Evolutionary conservation across 64 coral and sea anemone species (phyloP), one percentile per base, ranked within the genome.

Genomic region (Actinia equina): DNA sequence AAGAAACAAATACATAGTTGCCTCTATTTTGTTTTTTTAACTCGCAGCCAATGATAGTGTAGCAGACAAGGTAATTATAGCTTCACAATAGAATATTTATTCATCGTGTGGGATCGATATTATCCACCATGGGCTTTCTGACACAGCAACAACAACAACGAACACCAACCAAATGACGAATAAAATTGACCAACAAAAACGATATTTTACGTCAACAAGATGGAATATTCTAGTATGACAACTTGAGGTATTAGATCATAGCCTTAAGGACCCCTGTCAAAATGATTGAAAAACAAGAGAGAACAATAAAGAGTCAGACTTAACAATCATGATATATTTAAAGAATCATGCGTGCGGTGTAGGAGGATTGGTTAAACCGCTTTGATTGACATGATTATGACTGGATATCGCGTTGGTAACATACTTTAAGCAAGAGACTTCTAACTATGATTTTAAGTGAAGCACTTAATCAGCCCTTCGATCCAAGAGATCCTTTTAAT

Each of bases 1-100:
- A 37, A 74, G 25, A 74, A 74, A 74, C 69, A 74, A 74, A 74
- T 74, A 74, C 25, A 10, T 74, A 30, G 69, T 74, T 74, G 69
- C 27, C 41, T 42, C 20, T 1, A 14, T 14, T 74, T 41, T 74
- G 20, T 30, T n/a, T 74, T 74, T 27, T 74, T 0, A 5, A 74
- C 69, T 27, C 0, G 1, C 9, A 15, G 26, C 69, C 26, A 74
- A 74, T 74, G 69, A 74, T 15, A 74, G 23, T 11, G 22, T 15
- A 74, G 69, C 25, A 30, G 69, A 74, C 69, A 8, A 74, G 69
- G 25, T 74, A 41, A 74, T 42, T 74, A 74, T 74, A 30, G 10
- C 0, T 12, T 74, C 27, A 74, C 69, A 74, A 74, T 74, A 27
- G 27, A 41, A 74, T 74, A 26, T 74, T 74, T 30, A 74, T 74